Evolutionary conservation across 2,888 invertebrate genomes (phyloP), one percentile per base, ranked within the genome.

Genomic region (Lochmaea capreae): DNA sequence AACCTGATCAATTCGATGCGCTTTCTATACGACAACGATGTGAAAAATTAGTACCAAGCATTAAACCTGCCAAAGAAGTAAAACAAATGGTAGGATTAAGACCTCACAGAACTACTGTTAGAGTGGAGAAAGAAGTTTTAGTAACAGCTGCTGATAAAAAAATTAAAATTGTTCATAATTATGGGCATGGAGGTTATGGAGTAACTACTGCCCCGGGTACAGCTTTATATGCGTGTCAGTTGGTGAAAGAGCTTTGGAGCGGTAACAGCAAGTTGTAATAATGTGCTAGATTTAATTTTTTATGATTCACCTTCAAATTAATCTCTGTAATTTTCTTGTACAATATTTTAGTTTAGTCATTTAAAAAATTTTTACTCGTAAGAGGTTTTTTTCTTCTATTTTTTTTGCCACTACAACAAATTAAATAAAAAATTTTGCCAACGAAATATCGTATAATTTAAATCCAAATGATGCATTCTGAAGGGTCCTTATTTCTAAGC

Each of bases 141-240:
- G 77, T 62, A 12, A 67, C 52, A 0, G 22, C 77, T n/a, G 71
- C 76, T 46, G 90, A 90, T 1, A 85, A 88, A 78, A 88, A 85
- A 77, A 76, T 89, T 0, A 90, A 92, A 89, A 89, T 97, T 46
- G 93, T 98, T 8, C 98, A 98, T 85, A 96, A 97, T 86, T 98
- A 98, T 84, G 98, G 98, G 0, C 98, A 98, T 85, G 97, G 97
- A 0, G 97, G 97, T 0, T 97, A 97, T 85, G 98, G 98, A 0
- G 94, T 98, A 0, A 94, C 94, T 74, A 92, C 95, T 52, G 94
- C 96, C 6, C 97, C 97, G 42, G 97, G 97, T 10, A 96, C 97
- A 0, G 92, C 94, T 0, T 88, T 91, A 73, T 90, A 95, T 82
- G 95, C 96, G 0, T 92, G 95, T 0, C 84, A 90, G 67, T 87